Conservation (phyloP, 2,113 vertebrate species). For the Bucco capensis region DNA sequence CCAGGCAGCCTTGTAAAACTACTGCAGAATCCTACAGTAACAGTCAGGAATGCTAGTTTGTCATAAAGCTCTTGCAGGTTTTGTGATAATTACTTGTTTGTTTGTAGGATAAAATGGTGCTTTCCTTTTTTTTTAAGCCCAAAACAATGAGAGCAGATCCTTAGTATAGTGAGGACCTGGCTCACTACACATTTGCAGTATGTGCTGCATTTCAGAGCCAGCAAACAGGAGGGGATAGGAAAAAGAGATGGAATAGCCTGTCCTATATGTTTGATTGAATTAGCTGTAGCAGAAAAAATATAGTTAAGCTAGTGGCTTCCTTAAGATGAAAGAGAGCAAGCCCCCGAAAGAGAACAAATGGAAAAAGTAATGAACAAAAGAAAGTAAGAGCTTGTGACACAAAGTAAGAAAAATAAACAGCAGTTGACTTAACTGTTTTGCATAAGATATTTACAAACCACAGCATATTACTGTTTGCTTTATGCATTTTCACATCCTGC, state of each 20-base stretch:
- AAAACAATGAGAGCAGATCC: background rate
- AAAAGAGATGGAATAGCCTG: background rate
- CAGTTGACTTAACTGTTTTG: constrained; percentile 77
- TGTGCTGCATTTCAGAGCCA: background rate
- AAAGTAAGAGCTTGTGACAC: constrained; percentile 70
- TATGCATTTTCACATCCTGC: constrained; percentile 81
- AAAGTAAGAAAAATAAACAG: constrained; percentile 72
- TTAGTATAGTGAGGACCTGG: background rate
- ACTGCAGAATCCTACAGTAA: background rate
- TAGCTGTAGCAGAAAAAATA: constrained; percentile 18
- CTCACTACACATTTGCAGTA: background rate
- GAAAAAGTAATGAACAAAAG: constrained; percentile 32
- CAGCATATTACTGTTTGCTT: constrained; percentile 73
- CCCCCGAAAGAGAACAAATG: constrained; percentile 23
- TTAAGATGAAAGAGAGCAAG: constrained; percentile 30
- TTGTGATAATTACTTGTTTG: constrained; percentile 39
- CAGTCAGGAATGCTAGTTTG: background rate
- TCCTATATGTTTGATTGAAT: constrained; percentile 6
- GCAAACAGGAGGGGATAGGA: background rate
- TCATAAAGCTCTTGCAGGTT: constrained; percentile 14
- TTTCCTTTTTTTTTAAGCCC: background rate
- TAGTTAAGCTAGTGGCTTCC: constrained; percentile 44
- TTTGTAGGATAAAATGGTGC: constrained; percentile 1
- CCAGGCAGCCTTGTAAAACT: constrained; percentile 4
- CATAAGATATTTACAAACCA: constrained; percentile 82